Conservation (phyloP, 2,113 vertebrate species). For the Nicator chloris region DNA sequence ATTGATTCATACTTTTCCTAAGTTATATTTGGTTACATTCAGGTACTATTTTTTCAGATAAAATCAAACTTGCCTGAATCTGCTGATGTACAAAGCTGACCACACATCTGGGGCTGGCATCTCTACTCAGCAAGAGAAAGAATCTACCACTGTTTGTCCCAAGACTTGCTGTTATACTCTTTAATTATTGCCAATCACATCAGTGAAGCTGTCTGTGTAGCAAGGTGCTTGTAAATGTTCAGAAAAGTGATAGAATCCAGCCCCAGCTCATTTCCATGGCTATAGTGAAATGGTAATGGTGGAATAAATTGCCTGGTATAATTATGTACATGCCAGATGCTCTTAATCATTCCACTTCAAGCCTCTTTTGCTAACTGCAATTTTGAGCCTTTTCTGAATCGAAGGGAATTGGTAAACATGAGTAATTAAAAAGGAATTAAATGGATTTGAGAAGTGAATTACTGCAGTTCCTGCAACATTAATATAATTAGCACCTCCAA, state of each 20-base stretch:
- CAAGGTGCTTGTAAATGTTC: not conserved
- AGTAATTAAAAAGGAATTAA: conserved; percentile 61
- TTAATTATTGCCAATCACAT: not conserved
- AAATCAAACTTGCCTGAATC: not conserved
- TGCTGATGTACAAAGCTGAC: not conserved
- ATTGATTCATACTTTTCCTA: not conserved
- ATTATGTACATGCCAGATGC: conserved; percentile 43
- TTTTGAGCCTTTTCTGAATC: not conserved
- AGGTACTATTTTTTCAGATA: not conserved
- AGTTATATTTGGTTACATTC: not conserved
- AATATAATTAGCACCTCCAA: conserved; percentile 43
- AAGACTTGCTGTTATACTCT: not conserved
- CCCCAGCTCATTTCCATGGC: not conserved
- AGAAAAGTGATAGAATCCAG: not conserved
- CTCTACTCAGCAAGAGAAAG: not conserved
- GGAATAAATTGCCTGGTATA: conserved; percentile 40
- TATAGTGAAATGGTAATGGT: conserved; percentile 13
- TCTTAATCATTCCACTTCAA: conserved; percentile 57
- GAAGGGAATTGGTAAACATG: conserved; percentile 40
- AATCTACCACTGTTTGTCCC: not conserved
- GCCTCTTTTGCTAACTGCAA: conserved; percentile 32
- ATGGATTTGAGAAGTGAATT: conserved; percentile 48
- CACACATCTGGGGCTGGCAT: not conserved
- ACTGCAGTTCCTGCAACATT: conserved; percentile 20
- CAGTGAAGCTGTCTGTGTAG: not conserved